These are phyloP conservation scores for Procavia capensis DNA, from an alignment of 2,113 vertebrate species.

Conservation along the genomic window DNA sequence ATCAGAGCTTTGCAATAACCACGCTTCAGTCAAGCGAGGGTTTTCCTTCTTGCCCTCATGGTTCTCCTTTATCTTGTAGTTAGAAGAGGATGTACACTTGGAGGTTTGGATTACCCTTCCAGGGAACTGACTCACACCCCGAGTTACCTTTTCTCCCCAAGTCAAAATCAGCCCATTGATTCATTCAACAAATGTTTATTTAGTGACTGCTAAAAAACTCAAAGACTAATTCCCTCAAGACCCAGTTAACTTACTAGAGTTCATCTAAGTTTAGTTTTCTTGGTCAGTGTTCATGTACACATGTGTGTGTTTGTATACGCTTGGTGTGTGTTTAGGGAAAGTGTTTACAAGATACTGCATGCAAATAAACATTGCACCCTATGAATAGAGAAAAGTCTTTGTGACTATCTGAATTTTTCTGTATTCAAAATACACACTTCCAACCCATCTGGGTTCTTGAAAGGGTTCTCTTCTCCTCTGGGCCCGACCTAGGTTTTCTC, in stretches of 20 bases:
- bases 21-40: background rate
- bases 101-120: background rate
- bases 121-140: background rate
- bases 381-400: background rate
- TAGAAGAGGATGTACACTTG: background rate
- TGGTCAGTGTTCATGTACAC: background rate
- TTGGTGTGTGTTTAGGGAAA: background rate
- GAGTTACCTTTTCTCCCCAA: background rate
- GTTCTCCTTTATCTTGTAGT: background rate
- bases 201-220: background rate
- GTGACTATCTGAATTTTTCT: constrained; percentile 13
- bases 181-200: background rate
- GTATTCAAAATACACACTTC: constrained; percentile 43
- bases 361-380: background rate
- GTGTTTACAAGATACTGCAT: background rate
- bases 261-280: background rate
- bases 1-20: background rate
- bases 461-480: background rate
- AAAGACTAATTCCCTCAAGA: background rate
- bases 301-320: background rate
- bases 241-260: constrained; percentile 8
- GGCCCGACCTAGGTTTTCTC: background rate
- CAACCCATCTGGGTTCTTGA: background rate
- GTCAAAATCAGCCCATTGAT: background rate
- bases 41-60: background rate